phyloP scores from a whole-genome alignment of 37 sponge, comb jelly and placozoan species.

The Oopsacas minuta region DNA sequence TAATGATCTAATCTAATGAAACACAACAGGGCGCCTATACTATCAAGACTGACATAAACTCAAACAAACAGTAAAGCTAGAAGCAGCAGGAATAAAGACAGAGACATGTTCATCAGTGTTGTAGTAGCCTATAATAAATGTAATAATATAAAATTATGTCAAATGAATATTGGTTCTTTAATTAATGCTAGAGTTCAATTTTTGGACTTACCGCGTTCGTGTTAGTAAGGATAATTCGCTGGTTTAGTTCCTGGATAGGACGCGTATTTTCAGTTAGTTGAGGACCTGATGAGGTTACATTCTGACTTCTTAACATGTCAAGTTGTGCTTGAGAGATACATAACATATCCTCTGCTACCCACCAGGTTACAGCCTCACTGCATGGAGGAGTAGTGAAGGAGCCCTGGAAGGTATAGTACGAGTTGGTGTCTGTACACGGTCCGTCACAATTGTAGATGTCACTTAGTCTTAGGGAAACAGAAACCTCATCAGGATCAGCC shows the following conservation, averaged over 20 bases:
- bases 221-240: neutral
- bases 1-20: too few relatives aligned
- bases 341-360: neutral
- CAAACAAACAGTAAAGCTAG: too few relatives aligned
- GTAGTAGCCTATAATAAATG: too few relatives aligned
- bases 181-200: too few relatives aligned
- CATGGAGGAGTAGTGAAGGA: conserved; percentile 2
- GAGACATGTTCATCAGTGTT: too few relatives aligned
- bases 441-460: neutral
- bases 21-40: too few relatives aligned
- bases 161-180: too few relatives aligned
- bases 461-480: neutral
- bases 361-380: neutral
- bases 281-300: neutral
- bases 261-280: neutral
- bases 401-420: neutral
- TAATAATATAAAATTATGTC: too few relatives aligned
- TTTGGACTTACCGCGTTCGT: neutral
- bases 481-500: neutral
- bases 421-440: neutral
- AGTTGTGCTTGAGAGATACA: neutral
- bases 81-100: too few relatives aligned
- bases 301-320: neutral
- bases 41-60: too few relatives aligned
- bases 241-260: neutral